Evolutionary conservation across 2,113 vertebrate species (phyloP).

Genomic region (Dasyornis broadbenti): DNA sequence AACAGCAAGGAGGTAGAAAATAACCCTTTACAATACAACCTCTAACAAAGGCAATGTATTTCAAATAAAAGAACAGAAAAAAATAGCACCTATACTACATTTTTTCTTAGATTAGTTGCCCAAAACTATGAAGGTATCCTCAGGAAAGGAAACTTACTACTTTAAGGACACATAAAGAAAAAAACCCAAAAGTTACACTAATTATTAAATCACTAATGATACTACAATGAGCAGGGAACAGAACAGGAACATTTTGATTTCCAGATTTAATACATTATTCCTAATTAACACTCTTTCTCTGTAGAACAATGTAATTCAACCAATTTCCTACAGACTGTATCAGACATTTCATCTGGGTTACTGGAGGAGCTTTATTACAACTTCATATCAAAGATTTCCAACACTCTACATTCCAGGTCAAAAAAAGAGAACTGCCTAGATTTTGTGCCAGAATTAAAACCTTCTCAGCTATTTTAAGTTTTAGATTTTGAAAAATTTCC

Average conservation of each 20-base stretch:
- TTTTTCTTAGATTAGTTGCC: background rate
- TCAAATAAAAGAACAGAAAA: background rate
- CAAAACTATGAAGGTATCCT: accelerated
- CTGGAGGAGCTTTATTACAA: background rate
- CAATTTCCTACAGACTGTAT: background rate
- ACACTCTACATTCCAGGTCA: background rate
- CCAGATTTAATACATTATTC: background rate
- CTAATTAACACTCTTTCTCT: background rate
- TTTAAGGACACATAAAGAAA: background rate
- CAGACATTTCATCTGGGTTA: background rate
- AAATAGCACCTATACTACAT: accelerated
- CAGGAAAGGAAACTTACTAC: background rate
- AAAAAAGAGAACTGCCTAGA: background rate
- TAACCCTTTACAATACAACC: background rate
- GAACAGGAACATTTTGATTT: background rate
- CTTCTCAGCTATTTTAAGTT: background rate
- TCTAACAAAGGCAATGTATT: background rate
- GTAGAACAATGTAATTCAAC: background rate
- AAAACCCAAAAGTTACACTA: background rate
- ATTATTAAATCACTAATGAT: background rate
- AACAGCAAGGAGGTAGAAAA: background rate
- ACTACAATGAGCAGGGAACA: background rate
- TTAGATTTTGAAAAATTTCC: background rate
- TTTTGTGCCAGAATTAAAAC: background rate
- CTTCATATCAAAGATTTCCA: background rate